These are phyloP conservation scores for Hemiprocne comata DNA, from an alignment of 2,113 vertebrate species.

Conservation along the genomic window DNA sequence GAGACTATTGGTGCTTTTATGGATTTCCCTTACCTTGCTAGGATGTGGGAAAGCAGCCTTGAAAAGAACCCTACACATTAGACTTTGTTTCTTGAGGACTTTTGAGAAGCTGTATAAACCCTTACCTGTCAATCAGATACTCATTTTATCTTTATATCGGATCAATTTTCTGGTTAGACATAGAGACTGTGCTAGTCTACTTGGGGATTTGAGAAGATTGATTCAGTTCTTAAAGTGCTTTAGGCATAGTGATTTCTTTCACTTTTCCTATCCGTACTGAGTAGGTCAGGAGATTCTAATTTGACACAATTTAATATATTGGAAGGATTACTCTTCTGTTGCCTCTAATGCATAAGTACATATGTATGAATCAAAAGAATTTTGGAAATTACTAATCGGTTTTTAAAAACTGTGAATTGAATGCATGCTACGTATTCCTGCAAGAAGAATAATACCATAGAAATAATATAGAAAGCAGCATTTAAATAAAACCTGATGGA, in stretches of 20 bases:
- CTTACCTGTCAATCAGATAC: constrained; percentile 24
- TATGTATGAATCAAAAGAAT: rapidly evolving
- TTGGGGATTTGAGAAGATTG: constrained; percentile 58
- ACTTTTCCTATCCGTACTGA: background rate
- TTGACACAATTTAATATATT: background rate
- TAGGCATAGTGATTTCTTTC: constrained; percentile 50
- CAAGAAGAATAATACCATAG: background rate
- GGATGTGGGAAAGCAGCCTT: background rate
- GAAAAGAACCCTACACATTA: background rate
- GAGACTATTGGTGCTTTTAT: background rate
- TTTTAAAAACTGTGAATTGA: background rate
- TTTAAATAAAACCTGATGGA: background rate
- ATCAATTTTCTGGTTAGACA: constrained; percentile 50
- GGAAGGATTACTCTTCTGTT: background rate
- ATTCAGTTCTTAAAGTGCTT: constrained; percentile 50
- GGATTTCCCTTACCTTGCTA: background rate
- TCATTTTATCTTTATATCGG: constrained; percentile 42
- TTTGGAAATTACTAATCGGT: background rate
- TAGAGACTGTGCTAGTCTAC: constrained; percentile 24
- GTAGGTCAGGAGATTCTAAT: background rate
- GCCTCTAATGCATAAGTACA: background rate
- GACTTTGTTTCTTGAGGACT: constrained; percentile 22
- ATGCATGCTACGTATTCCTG: background rate
- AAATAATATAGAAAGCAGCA: background rate
- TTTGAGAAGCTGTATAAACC: constrained; percentile 16